Conservation (phyloP, 2,797 vertebrate genomes). For the Falco concolor region DNA sequence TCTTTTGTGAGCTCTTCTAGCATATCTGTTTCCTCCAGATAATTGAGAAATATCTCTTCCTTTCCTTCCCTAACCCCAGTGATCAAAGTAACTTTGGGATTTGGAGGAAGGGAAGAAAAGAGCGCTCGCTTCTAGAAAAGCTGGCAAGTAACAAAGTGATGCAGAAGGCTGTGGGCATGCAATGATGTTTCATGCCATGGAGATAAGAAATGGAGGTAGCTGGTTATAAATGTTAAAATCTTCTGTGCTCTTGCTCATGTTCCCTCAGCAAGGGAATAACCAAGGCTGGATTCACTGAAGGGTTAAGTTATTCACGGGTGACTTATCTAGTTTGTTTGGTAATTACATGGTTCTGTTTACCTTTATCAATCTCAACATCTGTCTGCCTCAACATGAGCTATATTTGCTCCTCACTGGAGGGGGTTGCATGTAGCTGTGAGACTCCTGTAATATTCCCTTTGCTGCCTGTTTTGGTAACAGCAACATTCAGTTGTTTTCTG, state of each 20-base stretch:
- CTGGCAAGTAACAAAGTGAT: not conserved
- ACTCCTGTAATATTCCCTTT: not conserved
- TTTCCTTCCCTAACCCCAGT: conserved; percentile 19
- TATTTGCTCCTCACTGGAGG: conserved; percentile 21
- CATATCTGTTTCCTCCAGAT: conserved; percentile 58
- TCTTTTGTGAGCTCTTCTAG: conserved; percentile 43
- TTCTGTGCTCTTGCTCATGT: not conserved
- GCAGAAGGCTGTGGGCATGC: not conserved
- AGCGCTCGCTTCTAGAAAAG: not conserved
- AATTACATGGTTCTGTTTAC: conserved; percentile 31
- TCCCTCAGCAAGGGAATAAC: not conserved
- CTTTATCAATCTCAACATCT: conserved; percentile 55
- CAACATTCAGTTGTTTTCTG: not conserved
- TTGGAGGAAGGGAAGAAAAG: not conserved
- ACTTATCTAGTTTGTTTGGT: conserved; percentile 1
- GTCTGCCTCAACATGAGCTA: not conserved
- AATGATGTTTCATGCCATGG: not conserved
- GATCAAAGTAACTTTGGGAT: not conserved
- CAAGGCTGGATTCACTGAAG: not conserved
- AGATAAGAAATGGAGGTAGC: not conserved
- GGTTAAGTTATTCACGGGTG: conserved; percentile 46
- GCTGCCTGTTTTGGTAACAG: not conserved
- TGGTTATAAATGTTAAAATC: too few species aligned
- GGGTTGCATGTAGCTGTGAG: not conserved
- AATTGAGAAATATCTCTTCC: conserved; percentile 40